Evolutionary conservation across 2,888 invertebrate species (phyloP), one percentile per base, ranked within the genome.

Genomic region (Scaptomyza polygonia): DNA sequence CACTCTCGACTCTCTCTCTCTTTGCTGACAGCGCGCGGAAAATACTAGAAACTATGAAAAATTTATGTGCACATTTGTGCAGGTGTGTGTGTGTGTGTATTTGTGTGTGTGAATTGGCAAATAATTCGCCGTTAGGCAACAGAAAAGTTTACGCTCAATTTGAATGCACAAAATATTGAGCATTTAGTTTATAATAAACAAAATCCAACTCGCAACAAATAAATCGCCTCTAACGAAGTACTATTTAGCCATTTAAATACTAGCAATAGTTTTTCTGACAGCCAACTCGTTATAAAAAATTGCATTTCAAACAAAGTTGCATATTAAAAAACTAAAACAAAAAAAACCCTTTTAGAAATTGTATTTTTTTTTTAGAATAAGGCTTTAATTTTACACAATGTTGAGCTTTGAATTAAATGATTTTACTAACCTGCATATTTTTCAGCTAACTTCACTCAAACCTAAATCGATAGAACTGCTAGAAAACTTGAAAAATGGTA

Each of bases 141-240:
- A 14, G 58, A 67, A 14, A 14, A 14, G 49, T 73, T 73, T 66
- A 56, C 81, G 74, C 78, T 77, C 77, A 77, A 77, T 80, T 77
- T 68, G 77, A 65, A 68, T 72, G 51, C 63, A 63, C 30, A 65
- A 73, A 53, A 72, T 65, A 65, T 58, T 52, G 53, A 49, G 52
- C 59, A n/a, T n/a, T n/a, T n/a, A n/a, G n/a, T n/a, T n/a, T n/a
- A n/a, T n/a, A n/a, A n/a, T n/a, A n/a, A n/a, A n/a, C n/a, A n/a
- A n/a, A 36, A 36, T 36, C 14, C 36, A 55, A 44, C 39, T 44
- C 18, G 18, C 8, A 14, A 45, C 21, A 64, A 64, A 64, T 43
- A 64, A 65, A 64, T 65, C 21, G 34, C 42, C 5, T 45, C 14
- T 21, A 63, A 21, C 45, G n/a, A 12, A 44, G 56, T 12, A 11